These are phyloP conservation scores for Schlechtendalia chinensis DNA, from an alignment of 1,140 invertebrate species.

Conservation along the genomic window DNA sequence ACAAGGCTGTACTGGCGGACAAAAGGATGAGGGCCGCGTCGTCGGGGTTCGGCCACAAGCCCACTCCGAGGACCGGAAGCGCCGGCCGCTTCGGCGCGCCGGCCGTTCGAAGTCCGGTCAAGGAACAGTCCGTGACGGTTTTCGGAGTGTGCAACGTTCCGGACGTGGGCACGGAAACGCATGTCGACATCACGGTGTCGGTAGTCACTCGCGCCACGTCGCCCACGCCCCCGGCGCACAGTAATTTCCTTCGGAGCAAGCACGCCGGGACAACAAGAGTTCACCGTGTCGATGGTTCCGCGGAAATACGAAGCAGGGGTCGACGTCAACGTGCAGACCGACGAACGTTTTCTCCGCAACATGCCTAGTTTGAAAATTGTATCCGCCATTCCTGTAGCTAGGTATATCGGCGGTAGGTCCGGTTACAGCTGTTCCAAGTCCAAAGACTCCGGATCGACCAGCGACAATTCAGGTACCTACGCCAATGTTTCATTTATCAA, in stretches of 20 bases:
- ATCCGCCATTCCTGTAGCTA: constrained; percentile 35
- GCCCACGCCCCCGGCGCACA: constrained; percentile 69
- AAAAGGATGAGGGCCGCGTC: constrained; percentile 32
- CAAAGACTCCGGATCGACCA: constrained; percentile 26
- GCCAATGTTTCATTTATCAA: neutral
- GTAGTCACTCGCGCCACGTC: constrained; percentile 73
- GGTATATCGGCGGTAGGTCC: neutral
- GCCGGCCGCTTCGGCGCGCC: neutral
- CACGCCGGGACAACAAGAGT: constrained; percentile 69
- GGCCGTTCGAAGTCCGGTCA: constrained; percentile 51
- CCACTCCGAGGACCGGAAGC: neutral
- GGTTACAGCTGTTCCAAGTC: constrained; percentile 2
- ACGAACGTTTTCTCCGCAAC: constrained; percentile 48
- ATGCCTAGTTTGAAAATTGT: constrained; percentile 30
- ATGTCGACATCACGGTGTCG: constrained; percentile 20
- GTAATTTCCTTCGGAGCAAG: constrained; percentile 63
- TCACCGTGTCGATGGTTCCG: constrained; percentile 66
- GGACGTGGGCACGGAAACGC: constrained; percentile 13
- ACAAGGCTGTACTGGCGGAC: constrained; percentile 37
- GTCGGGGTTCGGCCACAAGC: constrained; percentile 22
- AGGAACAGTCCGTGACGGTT: constrained; percentile 53
- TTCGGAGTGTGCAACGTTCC: constrained; percentile 52
- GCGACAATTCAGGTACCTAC: constrained; percentile 32
- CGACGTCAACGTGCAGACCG: constrained; percentile 50
- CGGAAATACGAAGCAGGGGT: constrained; percentile 45